Percentiles rank a stretch among this genome's conserved stretches.
These are phyloP conservation scores for Drosophila nigrodunni DNA, from an alignment of 1,140 invertebrate genomes.

Conservation along the genomic window DNA sequence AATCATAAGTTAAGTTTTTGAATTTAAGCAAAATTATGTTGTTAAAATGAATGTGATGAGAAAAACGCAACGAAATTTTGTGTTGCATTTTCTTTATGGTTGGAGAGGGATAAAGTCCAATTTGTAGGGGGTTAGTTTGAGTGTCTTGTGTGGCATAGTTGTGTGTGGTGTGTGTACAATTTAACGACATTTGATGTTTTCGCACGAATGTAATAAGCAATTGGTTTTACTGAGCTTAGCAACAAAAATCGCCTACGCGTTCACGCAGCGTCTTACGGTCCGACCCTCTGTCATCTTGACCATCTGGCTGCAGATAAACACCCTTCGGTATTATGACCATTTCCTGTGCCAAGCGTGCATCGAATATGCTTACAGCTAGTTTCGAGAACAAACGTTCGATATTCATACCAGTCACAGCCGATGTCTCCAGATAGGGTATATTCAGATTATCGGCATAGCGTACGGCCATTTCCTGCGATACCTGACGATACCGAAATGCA, in stretches of 20 bases:
- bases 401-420: conserved; percentile 49
- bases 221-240: conserved; percentile 16
- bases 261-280: neutral
- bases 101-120: too few relatives aligned
- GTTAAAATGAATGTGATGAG: neutral
- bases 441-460: conserved; percentile 13
- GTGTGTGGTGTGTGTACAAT: too few relatives aligned
- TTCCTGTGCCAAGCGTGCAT: neutral
- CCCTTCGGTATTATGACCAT: neutral
- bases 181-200: neutral
- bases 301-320: neutral
- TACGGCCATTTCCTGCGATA: conserved; percentile 13
- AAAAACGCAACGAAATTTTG: neutral
- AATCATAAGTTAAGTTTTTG: neutral
- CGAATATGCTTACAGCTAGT: conserved; percentile 25
- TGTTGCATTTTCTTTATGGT: neutral
- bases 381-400: conserved; percentile 31
- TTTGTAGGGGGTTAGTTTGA: too few relatives aligned
- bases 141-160: too few relatives aligned
- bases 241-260: neutral
- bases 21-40: neutral
- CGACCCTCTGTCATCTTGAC: too few relatives aligned
- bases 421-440: conserved; percentile 37
- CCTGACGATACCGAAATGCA: conserved; percentile 11
- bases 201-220: conserved; percentile 1